Evolutionary conservation across 23 tunicate species (phyloP).

Genomic region (Ascidia mentula): DNA sequence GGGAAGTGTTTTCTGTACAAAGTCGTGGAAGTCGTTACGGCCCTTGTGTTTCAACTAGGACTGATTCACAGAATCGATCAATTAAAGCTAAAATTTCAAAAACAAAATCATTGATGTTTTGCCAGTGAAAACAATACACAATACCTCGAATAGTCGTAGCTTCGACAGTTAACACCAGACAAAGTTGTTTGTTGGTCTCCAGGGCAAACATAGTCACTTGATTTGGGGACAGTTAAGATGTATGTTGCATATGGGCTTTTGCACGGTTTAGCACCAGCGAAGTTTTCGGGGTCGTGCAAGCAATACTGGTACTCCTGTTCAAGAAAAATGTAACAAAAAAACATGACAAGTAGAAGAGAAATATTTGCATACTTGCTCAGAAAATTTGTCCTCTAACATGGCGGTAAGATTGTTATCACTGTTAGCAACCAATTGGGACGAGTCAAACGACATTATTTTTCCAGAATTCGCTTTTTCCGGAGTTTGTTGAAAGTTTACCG

Average conservation of each 20-base stretch:
- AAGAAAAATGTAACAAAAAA: no score
- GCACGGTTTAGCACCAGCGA: not conserved
- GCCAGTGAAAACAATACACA: no score
- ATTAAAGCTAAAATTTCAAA: no score
- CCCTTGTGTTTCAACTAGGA: no score
- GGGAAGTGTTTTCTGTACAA: not conserved
- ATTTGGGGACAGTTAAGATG: not conserved
- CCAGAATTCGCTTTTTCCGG: constrained; percentile 13
- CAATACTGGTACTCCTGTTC: constrained; percentile 6
- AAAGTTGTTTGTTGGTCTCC: not conserved
- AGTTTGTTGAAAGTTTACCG: constrained; percentile 5
- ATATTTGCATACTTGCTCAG: not conserved
- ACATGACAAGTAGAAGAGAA: no score
- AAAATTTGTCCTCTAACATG: not conserved
- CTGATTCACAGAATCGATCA: no score
- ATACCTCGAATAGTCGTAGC: constrained; percentile 8
- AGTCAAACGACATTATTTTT: constrained; percentile 7
- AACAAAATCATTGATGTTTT: not conserved
- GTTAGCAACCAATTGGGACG: not conserved
- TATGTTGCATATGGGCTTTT: constrained; percentile 4
- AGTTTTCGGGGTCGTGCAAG: not conserved
- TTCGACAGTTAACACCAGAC: not conserved
- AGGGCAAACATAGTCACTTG: not conserved
- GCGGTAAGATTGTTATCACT: no score
- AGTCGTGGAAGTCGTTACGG: no score